Conservation (phyloP, 1,140 invertebrate genomes). For the Acromyrmex heyeri region DNA sequence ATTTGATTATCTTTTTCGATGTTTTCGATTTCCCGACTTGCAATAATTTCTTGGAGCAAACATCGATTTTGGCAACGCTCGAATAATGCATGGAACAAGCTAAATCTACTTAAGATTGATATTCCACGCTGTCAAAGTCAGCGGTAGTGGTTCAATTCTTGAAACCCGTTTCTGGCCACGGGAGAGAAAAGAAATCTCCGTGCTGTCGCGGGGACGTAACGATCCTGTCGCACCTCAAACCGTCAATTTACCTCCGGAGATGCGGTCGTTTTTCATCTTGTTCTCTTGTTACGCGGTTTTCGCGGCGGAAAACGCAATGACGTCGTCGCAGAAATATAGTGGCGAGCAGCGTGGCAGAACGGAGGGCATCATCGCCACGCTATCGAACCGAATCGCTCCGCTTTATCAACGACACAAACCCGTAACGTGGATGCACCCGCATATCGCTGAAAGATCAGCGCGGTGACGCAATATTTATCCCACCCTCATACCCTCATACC, state of each 20-base stretch:
- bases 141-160: slow-evolving; percentile 37
- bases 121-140: slow-evolving; percentile 58
- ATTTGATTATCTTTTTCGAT: not conserved
- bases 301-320: slow-evolving; percentile 21
- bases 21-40: slow-evolving; percentile 2
- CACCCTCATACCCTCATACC: slow-evolving; percentile 15
- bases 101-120: slow-evolving; percentile 59
- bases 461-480: slow-evolving; percentile 54
- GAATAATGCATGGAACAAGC: not conserved
- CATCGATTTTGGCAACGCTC: not conserved
- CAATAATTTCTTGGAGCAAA: not conserved
- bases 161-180: slow-evolving; percentile 40
- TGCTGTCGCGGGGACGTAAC: slow-evolving; percentile 52
- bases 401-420: slow-evolving; percentile 49
- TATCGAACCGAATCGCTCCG: slow-evolving; percentile 38
- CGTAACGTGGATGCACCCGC: slow-evolving; percentile 32
- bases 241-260: slow-evolving; percentile 59
- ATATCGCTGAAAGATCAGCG: slow-evolving; percentile 41
- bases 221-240: slow-evolving; percentile 57
- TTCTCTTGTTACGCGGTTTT: slow-evolving; percentile 58
- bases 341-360: not conserved
- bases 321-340: slow-evolving; percentile 17
- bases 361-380: slow-evolving; percentile 27
- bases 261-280: slow-evolving; percentile 57
- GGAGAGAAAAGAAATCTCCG: slow-evolving; percentile 59